phyloP scores from a whole-genome alignment of 2,888 invertebrate species.

The Clanis bilineata region DNA sequence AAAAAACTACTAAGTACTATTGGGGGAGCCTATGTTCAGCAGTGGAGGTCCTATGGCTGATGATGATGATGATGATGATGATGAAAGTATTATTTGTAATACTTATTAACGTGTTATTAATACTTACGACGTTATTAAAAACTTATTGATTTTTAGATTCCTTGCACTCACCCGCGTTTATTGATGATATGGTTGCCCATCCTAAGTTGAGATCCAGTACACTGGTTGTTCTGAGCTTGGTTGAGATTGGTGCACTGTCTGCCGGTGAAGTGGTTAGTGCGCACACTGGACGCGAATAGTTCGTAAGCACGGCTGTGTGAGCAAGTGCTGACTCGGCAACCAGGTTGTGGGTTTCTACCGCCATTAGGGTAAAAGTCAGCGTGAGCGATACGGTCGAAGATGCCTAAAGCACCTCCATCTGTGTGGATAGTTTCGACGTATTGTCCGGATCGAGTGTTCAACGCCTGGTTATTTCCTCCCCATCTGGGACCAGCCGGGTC shows the following conservation, averaged over 20 bases:
- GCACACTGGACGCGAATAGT: conserved; percentile 4
- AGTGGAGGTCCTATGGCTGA: no score
- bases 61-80: no score
- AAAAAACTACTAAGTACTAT: no score
- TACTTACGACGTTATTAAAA: no score
- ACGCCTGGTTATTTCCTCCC: conserved; percentile 48
- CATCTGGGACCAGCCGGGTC: conserved; percentile 66
- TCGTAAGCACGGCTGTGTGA: conserved; percentile 6
- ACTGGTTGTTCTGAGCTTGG: background rate
- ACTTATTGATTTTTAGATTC: no score
- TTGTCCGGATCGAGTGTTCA: conserved; percentile 46
- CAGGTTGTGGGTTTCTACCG: conserved; percentile 7
- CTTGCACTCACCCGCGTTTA: background rate
- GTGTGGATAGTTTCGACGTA: conserved; percentile 71
- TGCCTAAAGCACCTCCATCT: conserved; percentile 58
- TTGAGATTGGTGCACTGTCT: background rate
- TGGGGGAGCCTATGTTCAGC: no score
- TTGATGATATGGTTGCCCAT: background rate
- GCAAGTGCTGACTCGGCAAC: conserved; percentile 2
- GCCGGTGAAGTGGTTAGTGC: conserved; percentile 1
- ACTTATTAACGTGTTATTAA: no score
- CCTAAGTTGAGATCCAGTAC: background rate
- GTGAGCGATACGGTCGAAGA: conserved; percentile 50
- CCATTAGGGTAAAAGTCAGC: conserved; percentile 67
- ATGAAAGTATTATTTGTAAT: no score